These are phyloP conservation scores for Columbina picui DNA, from an alignment of 2,113 vertebrate genomes.

Conservation along the genomic window DNA sequence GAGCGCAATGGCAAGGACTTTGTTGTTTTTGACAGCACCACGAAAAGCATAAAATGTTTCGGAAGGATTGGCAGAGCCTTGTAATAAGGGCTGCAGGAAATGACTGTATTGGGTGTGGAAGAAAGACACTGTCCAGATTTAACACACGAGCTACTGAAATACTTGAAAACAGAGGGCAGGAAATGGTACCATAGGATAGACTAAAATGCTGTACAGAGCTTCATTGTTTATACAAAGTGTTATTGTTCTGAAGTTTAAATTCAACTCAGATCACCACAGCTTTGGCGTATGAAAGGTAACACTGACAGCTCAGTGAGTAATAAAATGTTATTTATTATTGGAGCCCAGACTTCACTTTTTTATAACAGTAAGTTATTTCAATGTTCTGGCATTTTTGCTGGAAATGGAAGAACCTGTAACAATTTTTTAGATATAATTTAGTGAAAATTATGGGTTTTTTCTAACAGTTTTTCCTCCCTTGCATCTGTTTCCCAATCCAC, in stretches of 20 bases:
- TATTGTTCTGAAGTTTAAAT: background rate
- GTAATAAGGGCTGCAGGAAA: slow-evolving; percentile 72
- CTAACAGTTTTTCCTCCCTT: background rate
- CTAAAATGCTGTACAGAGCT: background rate
- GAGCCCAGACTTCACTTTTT: background rate
- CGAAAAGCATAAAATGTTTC: slow-evolving; percentile 60
- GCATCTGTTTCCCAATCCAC: background rate
- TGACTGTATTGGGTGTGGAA: slow-evolving; percentile 70
- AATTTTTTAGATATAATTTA: background rate
- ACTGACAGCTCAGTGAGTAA: background rate
- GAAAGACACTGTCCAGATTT: slow-evolving; percentile 59
- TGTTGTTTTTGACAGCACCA: slow-evolving; percentile 37
- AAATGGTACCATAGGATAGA: slow-evolving; percentile 37
- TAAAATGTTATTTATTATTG: background rate
- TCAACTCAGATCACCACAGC: background rate
- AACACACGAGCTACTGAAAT: slow-evolving; percentile 52
- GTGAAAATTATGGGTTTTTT: background rate
- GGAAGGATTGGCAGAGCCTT: slow-evolving; percentile 39
- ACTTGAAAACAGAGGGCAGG: slow-evolving; percentile 43
- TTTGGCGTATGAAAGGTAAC: background rate
- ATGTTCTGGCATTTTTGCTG: background rate
- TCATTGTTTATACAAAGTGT: background rate
- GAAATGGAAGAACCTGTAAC: background rate
- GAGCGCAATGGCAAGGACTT: slow-evolving; percentile 3
- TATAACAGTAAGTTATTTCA: background rate